Evolutionary conservation across 2,888 invertebrate species (phyloP).

Genomic region (Anodontia alba): DNA sequence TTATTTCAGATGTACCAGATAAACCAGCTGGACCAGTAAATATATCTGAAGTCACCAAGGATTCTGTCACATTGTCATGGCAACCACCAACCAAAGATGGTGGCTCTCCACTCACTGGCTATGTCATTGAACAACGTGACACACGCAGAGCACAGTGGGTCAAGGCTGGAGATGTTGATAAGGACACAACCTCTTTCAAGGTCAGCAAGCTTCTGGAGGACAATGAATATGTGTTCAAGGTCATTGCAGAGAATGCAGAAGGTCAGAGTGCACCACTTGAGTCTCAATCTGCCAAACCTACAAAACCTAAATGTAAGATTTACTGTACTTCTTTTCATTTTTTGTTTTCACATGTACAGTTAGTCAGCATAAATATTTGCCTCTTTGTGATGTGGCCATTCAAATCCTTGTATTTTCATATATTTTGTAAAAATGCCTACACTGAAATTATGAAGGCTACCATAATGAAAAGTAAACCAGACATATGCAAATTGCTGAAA

Average conservation of each 20-base stretch:
- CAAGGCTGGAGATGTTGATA: constrained; percentile 69
- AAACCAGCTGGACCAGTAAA: constrained; percentile 77
- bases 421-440: too few species aligned
- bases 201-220: constrained; percentile 88
- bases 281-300: constrained; percentile 69
- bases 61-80: constrained; percentile 79
- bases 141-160: constrained; percentile 96
- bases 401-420: too few species aligned
- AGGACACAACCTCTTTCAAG: constrained; percentile 68
- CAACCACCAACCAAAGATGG: constrained; percentile 82
- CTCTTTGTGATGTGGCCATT: too few species aligned
- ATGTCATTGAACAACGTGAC: constrained; percentile 87
- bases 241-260: constrained; percentile 81
- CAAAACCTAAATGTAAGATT: constrained; percentile 88
- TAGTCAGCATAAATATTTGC: too few species aligned
- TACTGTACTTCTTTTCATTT: too few species aligned
- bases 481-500: too few species aligned
- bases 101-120: constrained; percentile 79
- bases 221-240: constrained; percentile 80
- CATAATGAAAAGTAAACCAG: too few species aligned
- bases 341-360: too few species aligned
- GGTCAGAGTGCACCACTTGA: constrained; percentile 76
- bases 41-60: constrained; percentile 72
- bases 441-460: too few species aligned
- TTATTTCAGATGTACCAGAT: constrained; percentile 77